A percentile compares a stretch with the other conserved stretches of the same genome.
phyloP scores from a whole-genome alignment of 2,113 vertebrate genomes.

The Rhizomys pruinosus region DNA sequence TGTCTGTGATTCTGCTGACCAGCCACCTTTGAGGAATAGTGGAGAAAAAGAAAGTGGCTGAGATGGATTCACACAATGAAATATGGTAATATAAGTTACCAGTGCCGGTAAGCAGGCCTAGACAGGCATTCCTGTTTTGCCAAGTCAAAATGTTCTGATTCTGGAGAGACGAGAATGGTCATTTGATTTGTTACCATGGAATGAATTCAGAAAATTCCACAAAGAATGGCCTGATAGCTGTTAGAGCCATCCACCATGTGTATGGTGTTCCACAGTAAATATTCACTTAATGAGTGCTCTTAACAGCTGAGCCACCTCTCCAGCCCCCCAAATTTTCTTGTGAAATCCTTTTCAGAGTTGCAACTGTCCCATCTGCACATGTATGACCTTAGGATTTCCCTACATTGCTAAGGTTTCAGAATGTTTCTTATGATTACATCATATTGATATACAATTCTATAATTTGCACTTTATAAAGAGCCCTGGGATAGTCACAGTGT shows the following conservation, averaged over 20 bases:
- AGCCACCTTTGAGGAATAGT: neutral
- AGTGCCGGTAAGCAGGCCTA: neutral
- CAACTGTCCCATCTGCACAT: neutral
- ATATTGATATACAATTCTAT: neutral
- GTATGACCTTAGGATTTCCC: neutral
- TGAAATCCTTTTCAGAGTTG: neutral
- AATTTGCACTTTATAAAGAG: constrained; percentile 30
- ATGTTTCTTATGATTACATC: neutral
- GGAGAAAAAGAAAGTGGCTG: neutral
- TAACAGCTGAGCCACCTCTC: no score
- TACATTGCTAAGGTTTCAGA: neutral
- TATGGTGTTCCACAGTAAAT: no score
- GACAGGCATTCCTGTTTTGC: neutral
- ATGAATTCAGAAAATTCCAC: constrained; percentile 17
- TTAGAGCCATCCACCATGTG: neutral
- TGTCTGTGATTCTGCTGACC: neutral
- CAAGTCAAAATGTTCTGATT: neutral
- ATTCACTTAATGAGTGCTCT: neutral
- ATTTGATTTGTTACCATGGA: constrained; percentile 17
- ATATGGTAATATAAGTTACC: neutral
- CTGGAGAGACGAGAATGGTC: neutral
- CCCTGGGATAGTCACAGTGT: neutral
- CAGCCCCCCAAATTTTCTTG: neutral
- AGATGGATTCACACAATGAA: neutral
- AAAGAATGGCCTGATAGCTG: neutral